Percentiles rank a stretch among this genome's conserved stretches.
Conservation (phyloP, 2,113 vertebrate species). For the Octodon degus region DNA sequence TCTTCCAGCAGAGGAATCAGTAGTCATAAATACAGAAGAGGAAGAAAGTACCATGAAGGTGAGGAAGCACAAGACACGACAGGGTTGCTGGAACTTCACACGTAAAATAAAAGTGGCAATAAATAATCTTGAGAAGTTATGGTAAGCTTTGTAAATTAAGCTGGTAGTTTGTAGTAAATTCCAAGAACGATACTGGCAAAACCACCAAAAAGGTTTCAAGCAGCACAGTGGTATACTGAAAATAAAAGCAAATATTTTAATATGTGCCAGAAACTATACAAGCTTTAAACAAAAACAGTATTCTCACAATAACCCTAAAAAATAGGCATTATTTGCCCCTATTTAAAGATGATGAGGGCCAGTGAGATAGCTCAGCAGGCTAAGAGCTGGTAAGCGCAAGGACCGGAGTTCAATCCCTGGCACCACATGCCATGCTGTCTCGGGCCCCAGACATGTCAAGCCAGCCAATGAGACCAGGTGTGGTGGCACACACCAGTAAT, state of each 20-base stretch:
- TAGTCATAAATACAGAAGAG: not conserved
- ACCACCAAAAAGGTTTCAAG: not conserved
- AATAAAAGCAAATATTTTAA: too few relatives aligned
- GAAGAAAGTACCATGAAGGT: not conserved
- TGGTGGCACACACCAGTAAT: too few relatives aligned
- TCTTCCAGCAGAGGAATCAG: not conserved
- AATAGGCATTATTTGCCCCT: not conserved
- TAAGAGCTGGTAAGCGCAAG: too few relatives aligned
- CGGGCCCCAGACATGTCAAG: too few relatives aligned
- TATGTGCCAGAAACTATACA: too few relatives aligned
- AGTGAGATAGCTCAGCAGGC: too few relatives aligned
- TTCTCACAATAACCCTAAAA: not conserved
- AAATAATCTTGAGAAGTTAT: not conserved
- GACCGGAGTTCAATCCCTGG: too few relatives aligned
- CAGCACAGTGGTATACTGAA: not conserved
- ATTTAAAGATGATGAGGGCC: conserved; percentile 30
- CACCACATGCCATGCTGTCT: too few relatives aligned
- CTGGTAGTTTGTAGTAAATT: not conserved
- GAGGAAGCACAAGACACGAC: not conserved
- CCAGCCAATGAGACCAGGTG: too few relatives aligned
- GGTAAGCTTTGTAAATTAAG: not conserved
- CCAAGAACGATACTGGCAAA: not conserved
- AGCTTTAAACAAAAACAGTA: not conserved
- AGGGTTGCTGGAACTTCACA: not conserved
- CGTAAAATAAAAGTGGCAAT: not conserved